A percentile compares a stretch with the other conserved stretches of the same genome.
These are phyloP conservation scores for Pterocles gutturalis DNA, from an alignment of 2,113 vertebrate genomes.

Conservation along the genomic window DNA sequence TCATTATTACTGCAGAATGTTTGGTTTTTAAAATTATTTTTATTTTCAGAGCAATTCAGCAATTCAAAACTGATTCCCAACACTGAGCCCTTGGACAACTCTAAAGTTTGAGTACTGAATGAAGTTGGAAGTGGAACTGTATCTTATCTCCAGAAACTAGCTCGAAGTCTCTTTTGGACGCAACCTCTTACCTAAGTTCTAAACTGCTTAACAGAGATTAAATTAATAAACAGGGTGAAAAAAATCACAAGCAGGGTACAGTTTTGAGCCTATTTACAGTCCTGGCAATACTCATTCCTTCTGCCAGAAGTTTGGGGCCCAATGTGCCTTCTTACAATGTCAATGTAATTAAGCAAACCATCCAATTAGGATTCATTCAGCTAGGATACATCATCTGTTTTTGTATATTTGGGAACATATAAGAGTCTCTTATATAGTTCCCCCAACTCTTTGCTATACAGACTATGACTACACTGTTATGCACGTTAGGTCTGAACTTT, in stretches of 20 bases:
- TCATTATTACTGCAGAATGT: background rate
- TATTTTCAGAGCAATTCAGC: background rate
- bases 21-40: background rate
- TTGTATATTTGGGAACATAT: background rate
- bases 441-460: background rate
- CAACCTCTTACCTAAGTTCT: background rate
- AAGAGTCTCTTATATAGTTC: background rate
- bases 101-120: background rate
- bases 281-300: background rate
- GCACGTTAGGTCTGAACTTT: background rate
- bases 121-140: background rate
- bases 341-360: background rate
- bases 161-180: background rate
- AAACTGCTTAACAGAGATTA: background rate
- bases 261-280: background rate
- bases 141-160: background rate
- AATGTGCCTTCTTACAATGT: background rate
- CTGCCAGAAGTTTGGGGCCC: background rate
- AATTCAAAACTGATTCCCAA: background rate
- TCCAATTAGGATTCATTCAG: background rate
- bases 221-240: background rate
- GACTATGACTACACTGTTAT: background rate
- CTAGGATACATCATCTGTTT: background rate
- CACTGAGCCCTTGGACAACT: background rate
- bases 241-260: background rate